A percentile compares a stretch with the other conserved stretches of the same genome.
Evolutionary conservation across 2,113 vertebrate species (phyloP).

Genomic region (Dipodomys ordii): DNA sequence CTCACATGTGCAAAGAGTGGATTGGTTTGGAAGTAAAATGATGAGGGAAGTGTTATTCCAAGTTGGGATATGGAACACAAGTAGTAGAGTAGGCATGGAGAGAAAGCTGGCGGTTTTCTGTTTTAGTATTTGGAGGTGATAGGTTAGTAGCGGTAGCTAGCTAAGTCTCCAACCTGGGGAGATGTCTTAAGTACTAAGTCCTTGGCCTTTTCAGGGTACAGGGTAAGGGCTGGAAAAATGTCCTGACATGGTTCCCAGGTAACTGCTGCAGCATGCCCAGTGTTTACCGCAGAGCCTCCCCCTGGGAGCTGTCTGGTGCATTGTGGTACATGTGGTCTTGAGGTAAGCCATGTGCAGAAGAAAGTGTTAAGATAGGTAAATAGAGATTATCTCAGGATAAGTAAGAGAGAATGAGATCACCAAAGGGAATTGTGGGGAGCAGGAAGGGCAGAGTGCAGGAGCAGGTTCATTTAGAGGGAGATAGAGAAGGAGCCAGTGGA

Average conservation of each 20-base stretch:
- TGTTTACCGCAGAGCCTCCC: too few relatives aligned
- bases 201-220: background rate
- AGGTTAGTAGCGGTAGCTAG: background rate
- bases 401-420: background rate
- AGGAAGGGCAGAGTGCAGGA: background rate
- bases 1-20: background rate
- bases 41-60: background rate
- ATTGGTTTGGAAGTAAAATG: background rate
- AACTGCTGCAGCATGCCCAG: background rate
- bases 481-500: background rate
- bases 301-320: background rate
- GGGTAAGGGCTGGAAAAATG: background rate
- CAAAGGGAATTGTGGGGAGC: accelerated
- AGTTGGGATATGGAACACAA: background rate
- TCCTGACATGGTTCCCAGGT: background rate
- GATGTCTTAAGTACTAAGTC: background rate
- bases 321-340: background rate
- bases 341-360: background rate
- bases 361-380: too few relatives aligned
- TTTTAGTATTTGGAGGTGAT: background rate
- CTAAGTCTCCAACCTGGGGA: background rate
- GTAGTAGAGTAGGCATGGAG: background rate
- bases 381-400: background rate
- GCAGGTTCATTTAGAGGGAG: background rate
- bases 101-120: background rate